A percentile compares a stretch with the other conserved stretches of the same genome.
Evolutionary conservation across 2,113 vertebrate genomes (phyloP).

Genomic region (Toxotes chatareus): DNA sequence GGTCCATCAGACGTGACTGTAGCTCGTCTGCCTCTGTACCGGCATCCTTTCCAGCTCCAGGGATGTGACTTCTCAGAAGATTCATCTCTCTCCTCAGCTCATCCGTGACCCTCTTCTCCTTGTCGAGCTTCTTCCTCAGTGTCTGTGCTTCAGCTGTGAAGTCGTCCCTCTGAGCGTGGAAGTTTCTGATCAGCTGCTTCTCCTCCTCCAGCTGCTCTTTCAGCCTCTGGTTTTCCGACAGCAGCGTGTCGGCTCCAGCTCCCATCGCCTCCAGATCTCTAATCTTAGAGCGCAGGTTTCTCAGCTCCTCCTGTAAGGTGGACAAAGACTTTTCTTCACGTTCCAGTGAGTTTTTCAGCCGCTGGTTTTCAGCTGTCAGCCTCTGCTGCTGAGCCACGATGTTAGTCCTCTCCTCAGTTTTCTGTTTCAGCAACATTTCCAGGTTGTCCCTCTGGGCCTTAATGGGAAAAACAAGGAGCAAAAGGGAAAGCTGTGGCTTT

Average conservation of each 20-base stretch:
- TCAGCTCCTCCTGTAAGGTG: constrained; percentile 89
- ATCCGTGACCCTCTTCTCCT: constrained; percentile 84
- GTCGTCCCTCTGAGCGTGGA: constrained; percentile 86
- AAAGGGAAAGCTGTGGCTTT: background rate
- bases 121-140: constrained; percentile 88
- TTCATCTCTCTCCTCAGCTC: constrained; percentile 87
- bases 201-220: constrained; percentile 90
- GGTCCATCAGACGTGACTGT: constrained; percentile 85
- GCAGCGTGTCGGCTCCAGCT: constrained; percentile 81
- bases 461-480: constrained; percentile 18
- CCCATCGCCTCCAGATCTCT: constrained; percentile 86
- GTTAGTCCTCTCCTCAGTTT: constrained; percentile 80
- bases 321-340: constrained; percentile 88
- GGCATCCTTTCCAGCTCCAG: constrained; percentile 25
- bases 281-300: constrained; percentile 87
- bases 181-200: constrained; percentile 83
- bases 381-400: constrained; percentile 84
- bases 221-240: constrained; percentile 89
- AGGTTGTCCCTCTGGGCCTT: constrained; percentile 87
- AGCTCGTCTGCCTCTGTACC: constrained; percentile 83
- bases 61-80: constrained; percentile 77
- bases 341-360: constrained; percentile 87
- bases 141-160: constrained; percentile 87
- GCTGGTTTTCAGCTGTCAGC: constrained; percentile 88
- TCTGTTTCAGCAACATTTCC: constrained; percentile 82